Evolutionary conservation across 2,113 vertebrate genomes (phyloP).

Genomic region (Sitta europaea): DNA sequence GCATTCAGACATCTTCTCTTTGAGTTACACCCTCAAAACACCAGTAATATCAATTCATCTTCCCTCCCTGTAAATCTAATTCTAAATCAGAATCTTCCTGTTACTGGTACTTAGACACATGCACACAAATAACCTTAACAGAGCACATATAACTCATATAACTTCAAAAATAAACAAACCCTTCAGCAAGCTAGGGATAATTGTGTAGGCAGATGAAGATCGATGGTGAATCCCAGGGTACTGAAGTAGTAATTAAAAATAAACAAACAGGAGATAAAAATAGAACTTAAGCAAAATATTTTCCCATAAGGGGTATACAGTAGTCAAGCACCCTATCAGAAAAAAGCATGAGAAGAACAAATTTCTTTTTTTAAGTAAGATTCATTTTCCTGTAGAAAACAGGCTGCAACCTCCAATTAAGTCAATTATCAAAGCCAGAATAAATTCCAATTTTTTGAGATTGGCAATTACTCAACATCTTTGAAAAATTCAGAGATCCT

Average conservation of each 20-base stretch:
- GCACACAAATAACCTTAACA: neutral
- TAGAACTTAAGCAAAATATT: conserved; percentile 51
- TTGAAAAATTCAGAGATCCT: neutral
- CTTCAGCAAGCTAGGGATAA: conserved; percentile 36
- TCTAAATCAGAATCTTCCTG: neutral
- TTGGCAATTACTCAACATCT: neutral
- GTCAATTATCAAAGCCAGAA: neutral
- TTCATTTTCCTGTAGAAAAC: neutral
- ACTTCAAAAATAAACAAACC: conserved; percentile 49
- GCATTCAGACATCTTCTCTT: neutral
- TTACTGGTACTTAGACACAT: neutral
- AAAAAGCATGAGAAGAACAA: neutral
- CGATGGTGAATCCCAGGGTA: conserved; percentile 32
- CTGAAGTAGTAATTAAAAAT: conserved; percentile 62
- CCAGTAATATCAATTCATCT: neutral
- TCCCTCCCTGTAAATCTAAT: neutral
- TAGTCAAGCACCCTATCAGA: conserved; percentile 12
- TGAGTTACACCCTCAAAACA: neutral
- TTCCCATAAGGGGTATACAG: neutral
- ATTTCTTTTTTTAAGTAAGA: conserved; percentile 15
- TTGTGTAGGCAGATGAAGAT: conserved; percentile 57
- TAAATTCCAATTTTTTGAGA: neutral
- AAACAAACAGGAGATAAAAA: conserved; percentile 61
- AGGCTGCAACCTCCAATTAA: neutral
- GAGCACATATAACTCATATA: neutral